These are phyloP conservation scores for Drosophila melanogaster DNA, from an alignment of 1,140 invertebrate genomes.

Conservation along the genomic window Release_6_plus_ISO1_MT NT_033777.3:25220001-25220500, in stretches of 20 bases:
- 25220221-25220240: conserved; percentile 87
- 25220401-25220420: conserved; percentile 54
- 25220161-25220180: conserved; percentile 51
- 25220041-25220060: conserved; percentile 75
- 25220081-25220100: background rate
- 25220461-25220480: conserved; percentile 78
- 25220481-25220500: conserved; percentile 77
- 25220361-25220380: conserved; percentile 51
- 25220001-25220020: conserved; percentile 83
- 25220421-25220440: conserved; percentile 47
- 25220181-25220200: conserved; percentile 87
- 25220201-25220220: conserved; percentile 86
- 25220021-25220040: conserved; percentile 80
- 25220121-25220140: conserved; percentile 63
- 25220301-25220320: conserved; percentile 85
- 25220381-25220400: conserved; percentile 53
- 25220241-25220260: conserved; percentile 87
- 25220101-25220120: background rate
- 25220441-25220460: conserved; percentile 66
- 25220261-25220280: conserved; percentile 88
- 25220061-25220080: conserved; percentile 60
- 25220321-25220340: conserved; percentile 85
- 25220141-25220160: conserved; percentile 65
- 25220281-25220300: conserved; percentile 85
- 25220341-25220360: conserved; percentile 75